These are phyloP conservation scores for Drosophila prostipennis DNA, from an alignment of 2,888 invertebrate genomes.

Conservation along the genomic window DNA sequence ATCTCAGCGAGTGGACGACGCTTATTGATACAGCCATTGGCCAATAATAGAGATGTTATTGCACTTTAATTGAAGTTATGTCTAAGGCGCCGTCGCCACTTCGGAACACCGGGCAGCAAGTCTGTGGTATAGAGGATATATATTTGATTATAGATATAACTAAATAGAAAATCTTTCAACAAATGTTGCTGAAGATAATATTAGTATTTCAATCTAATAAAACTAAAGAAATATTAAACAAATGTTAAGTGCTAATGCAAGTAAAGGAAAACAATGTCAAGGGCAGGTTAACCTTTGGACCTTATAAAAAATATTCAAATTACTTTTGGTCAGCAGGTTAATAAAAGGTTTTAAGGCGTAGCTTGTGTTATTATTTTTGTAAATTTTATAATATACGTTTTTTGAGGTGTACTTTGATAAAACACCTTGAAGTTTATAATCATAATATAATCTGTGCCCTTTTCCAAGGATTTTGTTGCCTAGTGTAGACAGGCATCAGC, in stretches of 20 bases:
- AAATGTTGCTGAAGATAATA: neutral
- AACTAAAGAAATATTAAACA: too few relatives aligned
- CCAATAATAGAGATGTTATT: constrained; percentile 79
- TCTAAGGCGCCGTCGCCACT: constrained; percentile 53
- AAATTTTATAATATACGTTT: neutral
- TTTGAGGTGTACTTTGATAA: neutral
- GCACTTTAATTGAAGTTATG: constrained; percentile 73
- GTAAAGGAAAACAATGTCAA: neutral
- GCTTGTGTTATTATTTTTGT: neutral
- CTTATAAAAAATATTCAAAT: neutral
- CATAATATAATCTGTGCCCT: neutral
- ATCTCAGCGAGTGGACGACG: constrained; percentile 51
- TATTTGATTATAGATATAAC: too few relatives aligned
- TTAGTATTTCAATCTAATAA: neutral
- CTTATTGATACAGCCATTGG: constrained; percentile 67
- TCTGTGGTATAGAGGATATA: neutral
- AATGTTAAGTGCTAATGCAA: too few relatives aligned
- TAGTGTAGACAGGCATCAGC: constrained; percentile 33
- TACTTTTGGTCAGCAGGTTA: neutral
- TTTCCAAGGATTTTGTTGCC: neutral
- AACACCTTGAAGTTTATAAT: neutral
- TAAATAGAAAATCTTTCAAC: too few relatives aligned
- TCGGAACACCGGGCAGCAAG: constrained; percentile 26
- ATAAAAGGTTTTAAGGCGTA: neutral
- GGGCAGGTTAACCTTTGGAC: neutral